Percentiles rank a stretch among this genome's conserved stretches.
These are phyloP conservation scores for Erynnis tages DNA, from an alignment of 2,888 invertebrate genomes.

Conservation along the genomic window DNA sequence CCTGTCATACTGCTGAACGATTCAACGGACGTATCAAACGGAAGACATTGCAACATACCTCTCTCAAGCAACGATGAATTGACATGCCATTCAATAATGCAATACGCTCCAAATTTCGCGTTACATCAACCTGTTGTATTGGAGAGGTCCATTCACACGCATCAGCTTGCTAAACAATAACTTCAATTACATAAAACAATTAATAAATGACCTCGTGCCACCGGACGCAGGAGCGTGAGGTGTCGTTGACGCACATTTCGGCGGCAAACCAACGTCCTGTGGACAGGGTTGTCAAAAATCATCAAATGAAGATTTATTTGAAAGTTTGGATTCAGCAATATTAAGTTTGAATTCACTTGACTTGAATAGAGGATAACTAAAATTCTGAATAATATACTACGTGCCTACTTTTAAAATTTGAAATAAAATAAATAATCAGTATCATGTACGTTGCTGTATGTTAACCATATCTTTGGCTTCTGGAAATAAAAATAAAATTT, in stretches of 20 bases:
- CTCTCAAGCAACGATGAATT: constrained; percentile 3
- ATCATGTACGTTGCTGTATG: no score
- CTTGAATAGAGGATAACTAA: no score
- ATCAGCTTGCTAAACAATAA: constrained; percentile 57
- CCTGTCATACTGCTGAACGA: no score
- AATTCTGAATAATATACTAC: no score
- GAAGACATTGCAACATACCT: not conserved
- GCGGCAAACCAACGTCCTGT: constrained; percentile 31
- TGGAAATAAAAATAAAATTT: no score
- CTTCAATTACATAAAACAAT: constrained; percentile 71
- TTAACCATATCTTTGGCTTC: no score
- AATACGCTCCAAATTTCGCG: constrained; percentile 16
- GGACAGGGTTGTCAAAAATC: constrained; percentile 26
- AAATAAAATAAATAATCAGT: no score
- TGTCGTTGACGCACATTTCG: constrained; percentile 64
- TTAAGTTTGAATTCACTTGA: no score
- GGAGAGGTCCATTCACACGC: constrained; percentile 63
- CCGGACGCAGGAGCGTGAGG: constrained; percentile 55
- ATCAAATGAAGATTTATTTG: no score
- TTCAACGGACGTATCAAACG: no score
- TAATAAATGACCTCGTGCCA: constrained; percentile 67
- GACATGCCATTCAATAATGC: constrained; percentile 16
- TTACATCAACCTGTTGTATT: constrained; percentile 18
- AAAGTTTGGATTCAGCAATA: no score
- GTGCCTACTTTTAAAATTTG: no score